Conservation (phyloP, 2,888 invertebrate genomes). For the Ormyrus labotus region DNA sequence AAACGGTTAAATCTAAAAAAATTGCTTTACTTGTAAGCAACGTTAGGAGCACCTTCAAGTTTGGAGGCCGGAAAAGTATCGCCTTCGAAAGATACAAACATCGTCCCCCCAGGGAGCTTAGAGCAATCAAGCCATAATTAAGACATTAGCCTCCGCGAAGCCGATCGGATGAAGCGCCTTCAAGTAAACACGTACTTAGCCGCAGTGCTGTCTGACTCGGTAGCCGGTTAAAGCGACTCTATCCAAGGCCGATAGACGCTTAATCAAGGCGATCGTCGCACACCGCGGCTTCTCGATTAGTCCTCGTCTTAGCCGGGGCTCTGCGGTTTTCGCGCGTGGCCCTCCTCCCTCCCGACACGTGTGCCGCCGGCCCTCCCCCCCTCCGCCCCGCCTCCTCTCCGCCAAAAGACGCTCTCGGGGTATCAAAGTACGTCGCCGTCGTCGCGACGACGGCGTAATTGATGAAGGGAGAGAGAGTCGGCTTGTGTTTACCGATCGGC, state of each 20-base stretch:
- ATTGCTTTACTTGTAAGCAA: neutral
- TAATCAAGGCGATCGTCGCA: slow-evolving; percentile 53
- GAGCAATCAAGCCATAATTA: slow-evolving; percentile 56
- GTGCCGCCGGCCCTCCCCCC: slow-evolving; percentile 32
- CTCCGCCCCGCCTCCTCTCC: slow-evolving; percentile 1
- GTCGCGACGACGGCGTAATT: slow-evolving; percentile 35
- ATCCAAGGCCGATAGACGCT: slow-evolving; percentile 37
- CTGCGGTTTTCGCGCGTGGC: slow-evolving; percentile 39
- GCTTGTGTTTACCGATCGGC: slow-evolving; percentile 52
- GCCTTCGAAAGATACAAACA: too few species aligned
- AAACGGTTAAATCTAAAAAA: too few species aligned
- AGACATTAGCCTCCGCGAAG: slow-evolving; percentile 14
- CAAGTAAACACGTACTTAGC: slow-evolving; percentile 48
- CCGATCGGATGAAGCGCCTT: slow-evolving; percentile 17
- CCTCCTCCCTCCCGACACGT: slow-evolving; percentile 37
- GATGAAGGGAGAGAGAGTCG: slow-evolving; percentile 28
- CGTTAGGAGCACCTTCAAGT: neutral
- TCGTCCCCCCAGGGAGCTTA: neutral
- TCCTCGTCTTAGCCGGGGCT: slow-evolving; percentile 22
- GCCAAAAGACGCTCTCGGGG: neutral
- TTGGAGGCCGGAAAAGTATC: too few species aligned
- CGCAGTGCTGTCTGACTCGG: neutral
- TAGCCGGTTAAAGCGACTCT: neutral
- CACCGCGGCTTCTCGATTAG: slow-evolving; percentile 47
- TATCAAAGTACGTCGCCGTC: slow-evolving; percentile 27